These are phyloP conservation scores for Heliothis subflexa DNA, from an alignment of 1,140 invertebrate species.

Conservation along the genomic window DNA sequence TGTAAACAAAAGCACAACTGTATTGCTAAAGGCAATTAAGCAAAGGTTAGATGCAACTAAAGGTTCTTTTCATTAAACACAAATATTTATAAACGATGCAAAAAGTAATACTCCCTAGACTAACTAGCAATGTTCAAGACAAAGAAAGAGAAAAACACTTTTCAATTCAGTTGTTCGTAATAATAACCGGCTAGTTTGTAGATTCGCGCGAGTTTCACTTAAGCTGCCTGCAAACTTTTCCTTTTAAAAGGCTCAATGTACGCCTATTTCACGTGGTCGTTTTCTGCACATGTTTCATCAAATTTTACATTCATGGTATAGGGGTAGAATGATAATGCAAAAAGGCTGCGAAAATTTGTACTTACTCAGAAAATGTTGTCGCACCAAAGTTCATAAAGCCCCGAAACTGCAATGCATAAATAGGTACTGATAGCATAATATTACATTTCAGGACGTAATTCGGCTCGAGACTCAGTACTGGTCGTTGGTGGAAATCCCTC, in stretches of 20 bases:
- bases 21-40: no score
- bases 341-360: no score
- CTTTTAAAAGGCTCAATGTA: constrained; percentile 36
- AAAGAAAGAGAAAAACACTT: constrained; percentile 58
- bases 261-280: constrained; percentile 6
- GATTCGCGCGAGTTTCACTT: constrained; percentile 23
- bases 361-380: no score
- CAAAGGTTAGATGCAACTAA: no score
- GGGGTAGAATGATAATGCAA: no score
- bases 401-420: no score
- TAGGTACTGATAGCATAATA: no score
- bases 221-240: constrained; percentile 48
- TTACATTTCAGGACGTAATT: constrained; percentile 93
- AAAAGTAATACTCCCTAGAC: constrained; percentile 36
- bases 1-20: neutral
- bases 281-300: no score
- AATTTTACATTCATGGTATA: no score
- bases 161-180: constrained; percentile 53
- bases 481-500: constrained; percentile 96
- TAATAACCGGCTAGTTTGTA: constrained; percentile 41
- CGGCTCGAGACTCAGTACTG: constrained; percentile 97
- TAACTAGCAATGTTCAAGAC: constrained; percentile 48
- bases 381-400: no score
- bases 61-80: constrained; percentile 1
- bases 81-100: constrained; percentile 11